phyloP scores from a whole-genome alignment of 2,113 vertebrate species.

The Chiloscyllium plagiosum region DNA sequence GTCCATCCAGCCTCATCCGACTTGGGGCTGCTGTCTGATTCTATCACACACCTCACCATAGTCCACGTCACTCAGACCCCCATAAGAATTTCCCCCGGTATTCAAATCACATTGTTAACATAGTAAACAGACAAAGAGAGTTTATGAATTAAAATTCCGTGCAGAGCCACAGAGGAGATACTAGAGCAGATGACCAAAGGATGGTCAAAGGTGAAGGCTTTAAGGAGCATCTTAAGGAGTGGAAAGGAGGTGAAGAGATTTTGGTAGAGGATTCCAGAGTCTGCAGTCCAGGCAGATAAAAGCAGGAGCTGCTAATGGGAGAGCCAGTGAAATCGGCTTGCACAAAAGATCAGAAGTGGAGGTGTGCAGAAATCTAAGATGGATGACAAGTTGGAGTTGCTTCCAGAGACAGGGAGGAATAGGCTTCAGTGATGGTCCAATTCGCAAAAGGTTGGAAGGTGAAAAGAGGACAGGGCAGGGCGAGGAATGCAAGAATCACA shows the following conservation, averaged over 20 bases:
- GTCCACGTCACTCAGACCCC: too few species aligned
- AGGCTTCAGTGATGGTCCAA: not conserved
- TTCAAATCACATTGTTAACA: too few species aligned
- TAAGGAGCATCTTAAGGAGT: too few species aligned
- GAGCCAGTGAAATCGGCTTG: not conserved
- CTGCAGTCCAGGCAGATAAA: not conserved
- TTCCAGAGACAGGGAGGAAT: not conserved
- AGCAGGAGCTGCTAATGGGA: not conserved
- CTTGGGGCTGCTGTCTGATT: too few species aligned
- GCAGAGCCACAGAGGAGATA: too few species aligned
- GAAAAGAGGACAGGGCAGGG: too few species aligned
- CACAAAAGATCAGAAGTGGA: not conserved
- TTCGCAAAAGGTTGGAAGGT: not conserved
- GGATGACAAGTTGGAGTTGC: not conserved
- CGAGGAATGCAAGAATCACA: not conserved
- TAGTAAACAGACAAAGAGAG: too few species aligned
- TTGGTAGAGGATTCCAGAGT: not conserved
- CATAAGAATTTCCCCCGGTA: too few species aligned
- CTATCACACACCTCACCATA: too few species aligned
- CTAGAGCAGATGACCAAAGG: not conserved
- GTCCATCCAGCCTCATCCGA: too few species aligned
- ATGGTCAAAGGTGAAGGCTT: too few species aligned
- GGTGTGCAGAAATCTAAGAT: not conserved
- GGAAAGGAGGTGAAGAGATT: not conserved
- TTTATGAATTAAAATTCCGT: too few species aligned